These are phyloP conservation scores for Daboia siamensis DNA, from an alignment of 2,113 vertebrate species.

Conservation along the genomic window DNA sequence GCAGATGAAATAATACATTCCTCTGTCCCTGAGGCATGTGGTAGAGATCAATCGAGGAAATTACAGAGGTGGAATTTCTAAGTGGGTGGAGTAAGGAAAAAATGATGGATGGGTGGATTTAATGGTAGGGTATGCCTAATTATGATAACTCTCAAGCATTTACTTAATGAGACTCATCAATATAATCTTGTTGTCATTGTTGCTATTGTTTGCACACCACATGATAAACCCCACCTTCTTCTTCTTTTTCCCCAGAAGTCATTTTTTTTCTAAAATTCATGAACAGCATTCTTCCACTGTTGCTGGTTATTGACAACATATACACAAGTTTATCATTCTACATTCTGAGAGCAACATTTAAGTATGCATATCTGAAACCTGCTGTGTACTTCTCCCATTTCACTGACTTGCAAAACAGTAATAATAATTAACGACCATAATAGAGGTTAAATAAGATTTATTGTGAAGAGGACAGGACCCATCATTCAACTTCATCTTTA, in stretches of 20 bases:
- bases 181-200: neutral
- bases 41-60: neutral
- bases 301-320: neutral
- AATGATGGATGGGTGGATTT: neutral
- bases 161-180: neutral
- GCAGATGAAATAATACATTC: neutral
- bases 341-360: neutral
- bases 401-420: neutral
- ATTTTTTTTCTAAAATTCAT: neutral
- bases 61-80: neutral
- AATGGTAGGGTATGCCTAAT: conserved; percentile 10
- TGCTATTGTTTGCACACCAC: neutral
- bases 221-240: neutral
- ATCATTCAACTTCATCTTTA: neutral
- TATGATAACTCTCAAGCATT: neutral
- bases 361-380: neutral
- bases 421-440: neutral
- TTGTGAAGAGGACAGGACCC: neutral
- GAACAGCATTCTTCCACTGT: neutral
- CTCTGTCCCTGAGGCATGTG: neutral
- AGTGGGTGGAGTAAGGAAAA: neutral
- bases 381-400: neutral
- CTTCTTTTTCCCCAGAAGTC: neutral
- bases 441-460: neutral
- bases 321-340: neutral